These are phyloP conservation scores for Thereva unica DNA, from an alignment of 2,888 invertebrate genomes.

Conservation along the genomic window DNA sequence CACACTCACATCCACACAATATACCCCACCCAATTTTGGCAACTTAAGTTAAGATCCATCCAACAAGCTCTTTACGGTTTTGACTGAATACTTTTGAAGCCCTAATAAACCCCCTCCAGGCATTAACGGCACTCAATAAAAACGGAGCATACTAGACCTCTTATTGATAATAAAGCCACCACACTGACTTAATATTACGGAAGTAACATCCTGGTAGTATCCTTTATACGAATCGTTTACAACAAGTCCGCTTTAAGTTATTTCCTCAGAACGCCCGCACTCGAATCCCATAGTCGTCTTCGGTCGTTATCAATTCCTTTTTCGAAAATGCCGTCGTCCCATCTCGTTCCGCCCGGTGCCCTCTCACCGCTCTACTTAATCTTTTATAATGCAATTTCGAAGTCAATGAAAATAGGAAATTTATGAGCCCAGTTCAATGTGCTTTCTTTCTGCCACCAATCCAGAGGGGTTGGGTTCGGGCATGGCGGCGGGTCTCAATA, in stretches of 20 bases:
- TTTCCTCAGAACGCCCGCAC: neutral
- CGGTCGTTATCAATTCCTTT: constrained; percentile 21
- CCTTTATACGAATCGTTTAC: neutral
- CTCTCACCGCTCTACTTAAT: no score
- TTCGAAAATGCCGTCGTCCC: neutral
- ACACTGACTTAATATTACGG: neutral
- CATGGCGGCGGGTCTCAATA: no score
- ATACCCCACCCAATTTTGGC: constrained; percentile 16
- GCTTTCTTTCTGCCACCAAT: constrained; percentile 3
- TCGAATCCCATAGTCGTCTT: constrained; percentile 3
- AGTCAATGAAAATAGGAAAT: constrained; percentile 19
- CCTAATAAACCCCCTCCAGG: constrained; percentile 10
- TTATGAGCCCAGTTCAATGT: constrained; percentile 6
- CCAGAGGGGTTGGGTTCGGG: neutral
- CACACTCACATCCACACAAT: no score
- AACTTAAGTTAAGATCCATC: neutral
- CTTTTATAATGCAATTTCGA: constrained; percentile 15
- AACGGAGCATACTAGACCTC: constrained; percentile 11
- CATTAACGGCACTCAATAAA: constrained; percentile 26
- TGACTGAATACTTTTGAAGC: constrained; percentile 5
- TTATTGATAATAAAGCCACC: constrained; percentile 27
- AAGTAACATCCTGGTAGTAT: neutral
- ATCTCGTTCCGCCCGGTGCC: no score
- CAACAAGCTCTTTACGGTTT: constrained; percentile 15
- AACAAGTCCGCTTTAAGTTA: no score